These are phyloP conservation scores for Linurgus olivaceus DNA, from an alignment of 2,797 vertebrate species.

Conservation along the genomic window DNA sequence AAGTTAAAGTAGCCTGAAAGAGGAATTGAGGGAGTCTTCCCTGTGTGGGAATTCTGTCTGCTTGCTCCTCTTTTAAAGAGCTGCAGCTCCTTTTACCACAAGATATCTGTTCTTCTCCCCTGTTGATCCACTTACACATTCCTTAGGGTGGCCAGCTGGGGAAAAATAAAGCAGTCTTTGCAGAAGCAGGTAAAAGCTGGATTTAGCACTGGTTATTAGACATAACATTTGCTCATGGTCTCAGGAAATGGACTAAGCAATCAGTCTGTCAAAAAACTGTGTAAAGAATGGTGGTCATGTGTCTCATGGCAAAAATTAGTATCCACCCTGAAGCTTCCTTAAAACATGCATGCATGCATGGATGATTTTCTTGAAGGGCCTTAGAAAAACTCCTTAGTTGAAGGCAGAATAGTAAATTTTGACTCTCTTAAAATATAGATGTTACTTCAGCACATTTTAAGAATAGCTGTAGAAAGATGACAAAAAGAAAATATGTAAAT, in stretches of 20 bases:
- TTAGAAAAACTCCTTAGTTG: background rate
- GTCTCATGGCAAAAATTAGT: background rate
- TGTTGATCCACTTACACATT: background rate
- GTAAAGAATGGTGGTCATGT: background rate
- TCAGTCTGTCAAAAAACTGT: background rate
- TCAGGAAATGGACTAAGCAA: background rate
- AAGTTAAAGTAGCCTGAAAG: background rate
- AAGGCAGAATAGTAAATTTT: background rate
- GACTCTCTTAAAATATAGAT: background rate
- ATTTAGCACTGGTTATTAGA: background rate
- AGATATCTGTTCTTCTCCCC: background rate
- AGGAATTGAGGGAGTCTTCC: background rate
- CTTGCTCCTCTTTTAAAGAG: background rate
- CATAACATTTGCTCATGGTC: background rate
- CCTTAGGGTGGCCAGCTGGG: background rate
- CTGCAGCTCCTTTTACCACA: background rate
- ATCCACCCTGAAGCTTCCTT: background rate
- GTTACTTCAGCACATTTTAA: background rate
- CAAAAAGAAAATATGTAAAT: background rate
- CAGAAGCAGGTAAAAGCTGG: background rate
- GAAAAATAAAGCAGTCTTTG: background rate
- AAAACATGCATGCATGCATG: background rate
- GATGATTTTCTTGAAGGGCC: background rate
- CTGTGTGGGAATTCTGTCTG: background rate
- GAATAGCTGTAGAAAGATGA: background rate